Conservation (phyloP, 1,140 invertebrate genomes). For the Lordiphosa collinella region DNA sequence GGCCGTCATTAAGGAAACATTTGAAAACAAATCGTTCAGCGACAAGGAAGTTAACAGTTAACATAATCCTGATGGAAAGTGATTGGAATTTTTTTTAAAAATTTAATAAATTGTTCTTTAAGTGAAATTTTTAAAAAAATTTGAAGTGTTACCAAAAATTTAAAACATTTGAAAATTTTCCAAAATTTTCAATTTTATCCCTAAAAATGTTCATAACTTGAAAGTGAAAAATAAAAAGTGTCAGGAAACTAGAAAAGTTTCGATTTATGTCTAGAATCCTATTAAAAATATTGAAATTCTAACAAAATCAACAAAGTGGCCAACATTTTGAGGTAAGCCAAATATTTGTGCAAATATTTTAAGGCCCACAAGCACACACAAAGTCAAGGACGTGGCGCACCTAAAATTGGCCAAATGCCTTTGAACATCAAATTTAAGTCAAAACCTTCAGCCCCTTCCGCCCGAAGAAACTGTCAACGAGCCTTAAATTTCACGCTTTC, state of each 20-base stretch:
- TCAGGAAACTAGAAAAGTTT: too few relatives aligned
- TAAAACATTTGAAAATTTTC: too few relatives aligned
- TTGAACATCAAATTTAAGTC: background rate
- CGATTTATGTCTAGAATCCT: too few relatives aligned
- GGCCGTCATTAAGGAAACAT: constrained; percentile 30
- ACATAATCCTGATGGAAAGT: background rate
- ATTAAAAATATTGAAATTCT: background rate
- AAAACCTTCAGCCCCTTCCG: background rate
- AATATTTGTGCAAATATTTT: background rate
- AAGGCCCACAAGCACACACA: too few relatives aligned
- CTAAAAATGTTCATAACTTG: too few relatives aligned
- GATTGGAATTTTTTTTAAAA: background rate
- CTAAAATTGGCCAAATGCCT: too few relatives aligned
- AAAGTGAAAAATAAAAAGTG: too few relatives aligned
- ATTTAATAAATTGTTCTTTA: background rate
- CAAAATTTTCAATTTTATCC: too few relatives aligned
- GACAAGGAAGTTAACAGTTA: constrained; percentile 57
- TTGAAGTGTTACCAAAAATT: too few relatives aligned
- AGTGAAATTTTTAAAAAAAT: too few relatives aligned
- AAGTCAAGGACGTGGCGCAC: background rate
- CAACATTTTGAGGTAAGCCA: background rate
- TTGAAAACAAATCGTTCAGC: constrained; percentile 70
- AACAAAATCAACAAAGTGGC: background rate
- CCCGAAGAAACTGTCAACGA: constrained; percentile 9
- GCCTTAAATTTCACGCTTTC: constrained; percentile 53